These are phyloP conservation scores for Panthera leo DNA, from an alignment of 2,113 vertebrate species.

Conservation along the genomic window DNA sequence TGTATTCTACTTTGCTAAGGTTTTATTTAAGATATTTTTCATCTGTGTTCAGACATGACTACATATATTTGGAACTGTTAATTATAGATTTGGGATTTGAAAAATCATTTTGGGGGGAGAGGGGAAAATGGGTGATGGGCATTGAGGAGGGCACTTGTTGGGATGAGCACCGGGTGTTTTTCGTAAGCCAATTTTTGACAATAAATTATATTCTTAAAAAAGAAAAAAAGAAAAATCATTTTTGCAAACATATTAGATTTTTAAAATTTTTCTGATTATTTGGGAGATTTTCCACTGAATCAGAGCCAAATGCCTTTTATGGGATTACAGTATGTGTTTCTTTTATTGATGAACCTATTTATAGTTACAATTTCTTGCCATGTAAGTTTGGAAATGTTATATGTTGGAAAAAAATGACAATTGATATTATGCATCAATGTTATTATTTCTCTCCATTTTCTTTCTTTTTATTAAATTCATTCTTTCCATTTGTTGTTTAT, in stretches of 20 bases:
- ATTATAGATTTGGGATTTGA: background rate
- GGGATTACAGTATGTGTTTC: background rate
- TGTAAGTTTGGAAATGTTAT: background rate
- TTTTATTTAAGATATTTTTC: background rate
- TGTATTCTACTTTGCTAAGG: background rate
- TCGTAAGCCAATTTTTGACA: no score
- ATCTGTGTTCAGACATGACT: background rate
- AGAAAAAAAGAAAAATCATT: background rate
- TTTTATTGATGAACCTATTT: background rate
- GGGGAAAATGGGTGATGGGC: no score
- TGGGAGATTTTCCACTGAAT: background rate
- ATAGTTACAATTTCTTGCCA: background rate
- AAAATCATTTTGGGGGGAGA: background rate
- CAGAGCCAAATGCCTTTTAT: background rate
- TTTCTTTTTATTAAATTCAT: background rate
- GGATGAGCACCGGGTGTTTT: no score
- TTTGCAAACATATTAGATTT: background rate
- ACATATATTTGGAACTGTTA: background rate
- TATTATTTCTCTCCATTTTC: background rate
- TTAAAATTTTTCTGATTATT: background rate
- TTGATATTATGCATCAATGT: background rate
- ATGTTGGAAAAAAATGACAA: background rate
- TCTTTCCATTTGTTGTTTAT: background rate
- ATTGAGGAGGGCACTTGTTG: no score
- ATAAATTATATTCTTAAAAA: no score